Evolutionary conservation across 2,113 vertebrate genomes (phyloP).

Genomic region (Chaenogobius annularis): DNA sequence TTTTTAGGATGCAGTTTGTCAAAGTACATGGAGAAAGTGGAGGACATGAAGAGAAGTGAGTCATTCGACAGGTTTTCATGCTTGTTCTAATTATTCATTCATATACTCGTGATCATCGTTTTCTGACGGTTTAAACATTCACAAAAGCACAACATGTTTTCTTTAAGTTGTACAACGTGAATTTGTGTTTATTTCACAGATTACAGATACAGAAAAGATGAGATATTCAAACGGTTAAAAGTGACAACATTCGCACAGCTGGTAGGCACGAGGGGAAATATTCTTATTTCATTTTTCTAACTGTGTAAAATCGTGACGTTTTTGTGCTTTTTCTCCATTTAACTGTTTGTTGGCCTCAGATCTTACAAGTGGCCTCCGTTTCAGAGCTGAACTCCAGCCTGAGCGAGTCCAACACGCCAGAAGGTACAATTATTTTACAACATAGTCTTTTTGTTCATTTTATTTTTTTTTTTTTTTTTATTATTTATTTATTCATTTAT

Average conservation of each 20-base stretch:
- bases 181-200: conserved; percentile 67
- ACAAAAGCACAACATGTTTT: not conserved
- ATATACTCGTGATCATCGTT: too few species aligned
- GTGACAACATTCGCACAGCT: conserved; percentile 93
- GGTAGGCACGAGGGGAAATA: conserved; percentile 72
- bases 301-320: too few species aligned
- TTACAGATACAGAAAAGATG: conserved; percentile 94
- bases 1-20: conserved; percentile 86
- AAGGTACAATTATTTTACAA: conserved; percentile 74
- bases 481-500: too few species aligned
- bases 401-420: conserved; percentile 73
- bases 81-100: too few species aligned
- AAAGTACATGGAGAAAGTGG: conserved; percentile 89
- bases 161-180: not conserved
- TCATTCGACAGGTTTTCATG: conserved; percentile 33
- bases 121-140: too few species aligned
- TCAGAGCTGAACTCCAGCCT: conserved; percentile 82
- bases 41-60: conserved; percentile 93
- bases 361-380: conserved; percentile 89
- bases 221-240: conserved; percentile 94
- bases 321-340: too few species aligned
- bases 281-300: too few species aligned
- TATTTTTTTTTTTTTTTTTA: not conserved
- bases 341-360: conserved; percentile 63
- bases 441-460: not conserved